Conservation (phyloP, 2,797 vertebrate species). For the Helicolenus hilgendorfi region DNA sequence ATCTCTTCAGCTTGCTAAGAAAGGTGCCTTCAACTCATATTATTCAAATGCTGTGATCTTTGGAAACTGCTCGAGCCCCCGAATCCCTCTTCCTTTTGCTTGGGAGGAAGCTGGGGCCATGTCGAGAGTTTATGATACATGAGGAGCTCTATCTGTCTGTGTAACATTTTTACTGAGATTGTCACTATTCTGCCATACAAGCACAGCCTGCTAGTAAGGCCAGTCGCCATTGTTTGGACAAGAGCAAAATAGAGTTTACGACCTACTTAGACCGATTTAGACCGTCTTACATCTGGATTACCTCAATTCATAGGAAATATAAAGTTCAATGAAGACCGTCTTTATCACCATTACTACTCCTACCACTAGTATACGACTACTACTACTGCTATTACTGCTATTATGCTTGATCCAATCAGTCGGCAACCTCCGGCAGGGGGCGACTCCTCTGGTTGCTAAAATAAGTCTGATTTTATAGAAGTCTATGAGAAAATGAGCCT, state of each 20-base stretch:
- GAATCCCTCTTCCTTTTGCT: slow-evolving; percentile 63
- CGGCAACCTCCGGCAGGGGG: background rate
- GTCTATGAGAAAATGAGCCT: background rate
- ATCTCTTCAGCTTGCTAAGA: slow-evolving; percentile 84
- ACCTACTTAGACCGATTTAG: no score
- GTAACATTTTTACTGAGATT: slow-evolving; percentile 69
- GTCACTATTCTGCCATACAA: slow-evolving; percentile 47
- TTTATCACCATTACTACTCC: background rate
- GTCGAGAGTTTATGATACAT: slow-evolving; percentile 68
- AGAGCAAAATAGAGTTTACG: background rate
- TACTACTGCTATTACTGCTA: background rate
- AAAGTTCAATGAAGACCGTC: background rate
- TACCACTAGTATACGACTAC: background rate
- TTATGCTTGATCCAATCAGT: background rate
- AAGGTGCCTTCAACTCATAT: slow-evolving; percentile 88
- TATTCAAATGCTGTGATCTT: slow-evolving; percentile 90
- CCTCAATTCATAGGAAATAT: background rate
- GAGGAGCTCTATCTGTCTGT: slow-evolving; percentile 60
- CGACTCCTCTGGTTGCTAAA: background rate
- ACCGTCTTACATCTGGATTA: background rate
- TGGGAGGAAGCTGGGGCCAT: slow-evolving; percentile 43
- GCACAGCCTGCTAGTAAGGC: slow-evolving; percentile 18
- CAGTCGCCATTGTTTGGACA: slow-evolving; percentile 19
- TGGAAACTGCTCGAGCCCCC: slow-evolving; percentile 66
- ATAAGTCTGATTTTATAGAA: background rate